Base-by-base conservation (phyloP, 1,140 invertebrate genomes). In the Sarcophaga bullata region DNA sequence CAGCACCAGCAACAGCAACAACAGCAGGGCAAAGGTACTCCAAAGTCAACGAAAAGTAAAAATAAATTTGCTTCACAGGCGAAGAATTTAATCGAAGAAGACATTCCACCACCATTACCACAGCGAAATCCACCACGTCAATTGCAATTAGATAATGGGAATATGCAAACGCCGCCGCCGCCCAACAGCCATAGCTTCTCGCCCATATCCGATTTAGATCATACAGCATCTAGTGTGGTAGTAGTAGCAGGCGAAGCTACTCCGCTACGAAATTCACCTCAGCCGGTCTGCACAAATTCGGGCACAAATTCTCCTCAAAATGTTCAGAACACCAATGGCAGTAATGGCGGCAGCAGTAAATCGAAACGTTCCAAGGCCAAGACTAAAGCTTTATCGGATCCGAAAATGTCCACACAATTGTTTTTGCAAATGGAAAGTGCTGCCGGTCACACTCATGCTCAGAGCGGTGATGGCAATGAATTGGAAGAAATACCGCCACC, bases 91-190 rank as follows among this genome's bases (percentile, higher is more conserved):
- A 78, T 88, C 11, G 87, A 89, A 37, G 91, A 92, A 83, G 91
- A 91, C 81, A 86, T 90, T 4, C 92, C 92, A 2, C 92, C 92
- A 3, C 91, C 91, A 8, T 88, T 90, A 83, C 93, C 91, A 52
- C 91, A 91, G 10, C 83, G 91, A 19, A 92, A 90, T 84, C 85
- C 86, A 15, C 86, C 88, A 15, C 82, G 85, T 37, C 84, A 87
- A 85, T 25, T 86, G 37, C 75, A 82, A 46, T 54, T 82, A 15
- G 81, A 82, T 25, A 54, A 15, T 37, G 58, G 58, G 4, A 85
- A 84, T 25, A 84, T 83, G 11, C 84, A 81, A 46, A 81, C 49
- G 11, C 62, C 62, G 8, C n/a, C 49, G 15, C 62, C 62, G 8
- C n/a, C 17, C 15, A 15, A 6, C 54, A 15, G 54, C 19, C 85